phyloP scores from a whole-genome alignment of 2,888 invertebrate species.

The Mesochorus sp. region DNA sequence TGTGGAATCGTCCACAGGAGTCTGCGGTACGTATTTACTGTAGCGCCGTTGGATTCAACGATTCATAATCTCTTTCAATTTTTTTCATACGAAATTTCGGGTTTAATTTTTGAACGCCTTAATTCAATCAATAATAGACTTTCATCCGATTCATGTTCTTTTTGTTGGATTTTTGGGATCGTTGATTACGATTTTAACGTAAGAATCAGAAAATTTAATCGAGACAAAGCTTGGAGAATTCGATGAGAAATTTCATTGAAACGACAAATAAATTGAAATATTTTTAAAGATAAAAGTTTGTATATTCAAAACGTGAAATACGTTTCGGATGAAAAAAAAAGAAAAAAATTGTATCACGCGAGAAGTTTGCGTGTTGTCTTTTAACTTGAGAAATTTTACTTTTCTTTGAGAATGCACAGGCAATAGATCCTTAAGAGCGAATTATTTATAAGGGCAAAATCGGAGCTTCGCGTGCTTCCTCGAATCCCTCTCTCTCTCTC shows the following conservation, averaged over 20 bases:
- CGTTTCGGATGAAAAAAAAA: neutral
- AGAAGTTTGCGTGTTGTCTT: slow-evolving; percentile 36
- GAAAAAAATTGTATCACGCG: slow-evolving; percentile 10
- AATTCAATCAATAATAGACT: too few relatives aligned
- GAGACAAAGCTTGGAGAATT: too few relatives aligned
- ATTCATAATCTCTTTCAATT: too few relatives aligned
- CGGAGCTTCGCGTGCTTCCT: slow-evolving; percentile 53
- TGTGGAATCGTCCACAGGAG: too few relatives aligned
- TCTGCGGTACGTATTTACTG: too few relatives aligned
- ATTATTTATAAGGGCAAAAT: slow-evolving; percentile 5
- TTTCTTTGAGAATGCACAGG: neutral
- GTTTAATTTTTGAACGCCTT: too few relatives aligned
- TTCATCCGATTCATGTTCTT: too few relatives aligned
- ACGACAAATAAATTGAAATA: neutral
- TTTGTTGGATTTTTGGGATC: too few relatives aligned
- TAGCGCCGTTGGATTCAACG: too few relatives aligned
- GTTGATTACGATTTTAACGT: too few relatives aligned
- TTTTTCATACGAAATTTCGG: too few relatives aligned
- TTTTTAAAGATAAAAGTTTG: neutral
- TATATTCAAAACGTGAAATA: neutral
- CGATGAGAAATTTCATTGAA: neutral
- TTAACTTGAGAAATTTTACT: slow-evolving; percentile 16
- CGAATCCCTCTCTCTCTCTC: slow-evolving; percentile 25
- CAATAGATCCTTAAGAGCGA: neutral
- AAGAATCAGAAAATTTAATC: too few relatives aligned